phyloP scores from a whole-genome alignment of 1,140 invertebrate genomes.

The Thaumatotibia leucotreta region DNA sequence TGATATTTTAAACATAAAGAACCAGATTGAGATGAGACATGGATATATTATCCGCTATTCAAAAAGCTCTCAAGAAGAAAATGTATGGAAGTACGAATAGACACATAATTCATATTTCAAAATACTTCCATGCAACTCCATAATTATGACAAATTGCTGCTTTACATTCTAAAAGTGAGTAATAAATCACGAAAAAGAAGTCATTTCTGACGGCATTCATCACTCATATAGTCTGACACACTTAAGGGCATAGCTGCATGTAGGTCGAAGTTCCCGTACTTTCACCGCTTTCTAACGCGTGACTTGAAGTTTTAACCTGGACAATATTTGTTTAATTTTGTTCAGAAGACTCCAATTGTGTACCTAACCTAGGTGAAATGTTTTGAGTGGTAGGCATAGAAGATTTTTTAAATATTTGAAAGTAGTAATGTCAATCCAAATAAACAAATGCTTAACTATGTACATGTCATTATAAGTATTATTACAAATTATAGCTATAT shows the following conservation, averaged over 20 bases:
- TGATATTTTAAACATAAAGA: not conserved
- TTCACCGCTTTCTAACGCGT: slow-evolving; percentile 6
- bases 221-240: not conserved
- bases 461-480: too few species aligned
- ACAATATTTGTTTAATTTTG: not conserved
- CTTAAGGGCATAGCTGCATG: not conserved
- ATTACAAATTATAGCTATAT: too few species aligned
- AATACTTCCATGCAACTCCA: not conserved
- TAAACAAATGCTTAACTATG: too few species aligned
- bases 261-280: slow-evolving; percentile 1
- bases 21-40: not conserved
- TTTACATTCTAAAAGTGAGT: slow-evolving; percentile 11
- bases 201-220: slow-evolving; percentile 5
- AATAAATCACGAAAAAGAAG: slow-evolving; percentile 10
- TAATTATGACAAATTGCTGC: slow-evolving; percentile 10
- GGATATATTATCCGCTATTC: not conserved
- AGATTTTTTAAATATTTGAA: not conserved
- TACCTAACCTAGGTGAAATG: not conserved
- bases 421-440: too few species aligned
- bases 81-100: not conserved
- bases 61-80: not conserved
- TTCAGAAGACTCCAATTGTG: not conserved
- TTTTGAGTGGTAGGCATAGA: not conserved
- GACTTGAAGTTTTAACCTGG: not conserved
- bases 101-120: not conserved